Percentiles rank a stretch among this genome's conserved stretches.
Conservation (phyloP, 2,888 invertebrate genomes). For the Pristionchus japonicus region DNA sequence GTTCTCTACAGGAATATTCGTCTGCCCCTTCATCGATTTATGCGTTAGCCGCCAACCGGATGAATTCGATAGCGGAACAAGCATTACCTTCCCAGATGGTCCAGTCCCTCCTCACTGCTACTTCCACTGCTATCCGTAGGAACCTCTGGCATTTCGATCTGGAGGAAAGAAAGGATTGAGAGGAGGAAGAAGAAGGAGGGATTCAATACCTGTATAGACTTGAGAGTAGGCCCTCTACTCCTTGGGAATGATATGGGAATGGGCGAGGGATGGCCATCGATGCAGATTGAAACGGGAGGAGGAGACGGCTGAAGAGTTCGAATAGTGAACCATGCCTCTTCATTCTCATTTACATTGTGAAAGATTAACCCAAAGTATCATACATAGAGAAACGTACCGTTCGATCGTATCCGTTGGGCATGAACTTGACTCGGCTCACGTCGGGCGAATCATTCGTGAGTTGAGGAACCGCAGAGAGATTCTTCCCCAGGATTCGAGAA, state of each 20-base stretch:
- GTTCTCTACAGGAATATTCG: too few relatives aligned
- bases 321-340: too few relatives aligned
- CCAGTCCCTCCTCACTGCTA: background rate
- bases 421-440: slow-evolving; percentile 4
- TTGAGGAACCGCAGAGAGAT: background rate
- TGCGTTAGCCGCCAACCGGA: too few relatives aligned
- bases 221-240: background rate
- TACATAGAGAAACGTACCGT: background rate
- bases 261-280: slow-evolving; percentile 27
- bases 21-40: too few relatives aligned
- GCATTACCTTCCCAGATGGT: background rate
- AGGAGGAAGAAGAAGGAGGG: background rate
- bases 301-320: background rate
- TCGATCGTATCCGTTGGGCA: slow-evolving; percentile 19
- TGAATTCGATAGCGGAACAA: too few relatives aligned
- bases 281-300: slow-evolving; percentile 27
- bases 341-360: background rate
- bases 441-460: background rate
- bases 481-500: background rate
- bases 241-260: slow-evolving; percentile 4
- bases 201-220: background rate
- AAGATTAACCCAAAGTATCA: background rate
- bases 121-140: background rate
- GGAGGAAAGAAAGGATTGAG: background rate
- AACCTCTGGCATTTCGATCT: background rate